Base-by-base conservation (phyloP, 2,888 invertebrate species). In the Phalera bucephala region DNA sequence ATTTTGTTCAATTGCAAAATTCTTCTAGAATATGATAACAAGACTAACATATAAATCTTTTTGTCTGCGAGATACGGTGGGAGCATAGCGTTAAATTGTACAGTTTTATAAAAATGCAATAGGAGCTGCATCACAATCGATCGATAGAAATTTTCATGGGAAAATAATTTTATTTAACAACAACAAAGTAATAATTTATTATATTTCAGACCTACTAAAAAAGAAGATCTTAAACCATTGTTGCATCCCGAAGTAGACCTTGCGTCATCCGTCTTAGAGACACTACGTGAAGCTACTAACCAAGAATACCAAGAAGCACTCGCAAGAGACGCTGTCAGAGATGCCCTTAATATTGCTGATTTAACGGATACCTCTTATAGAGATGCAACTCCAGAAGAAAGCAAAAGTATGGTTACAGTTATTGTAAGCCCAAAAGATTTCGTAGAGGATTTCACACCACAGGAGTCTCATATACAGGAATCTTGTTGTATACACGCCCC, bases 171-270 rank as follows among this genome's bases (percentile, higher is more conserved):
- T 7, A 8, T 21, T 7, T 21, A 8, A 7, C 2, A 21, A 8
- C 2, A 21, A 21, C 8, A 2, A 8, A 21, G 3, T 7, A 6
- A 21, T 17, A 17, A 33, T 29, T 30, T 23, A 22, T 22, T 35
- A 10, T 19, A 19, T 68, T 66, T 36, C 59, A 87, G 83, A 29
- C 42, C 61, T 2, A 15, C 40, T 2, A 64, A 65, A 2, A 78
- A 77, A 46, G 72, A 72, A 37, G 76, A 81, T 1, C 30, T 57
- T 0, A 84, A 84, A 36, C 85, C 82, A 0, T 61, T 89, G 4
- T 58, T 89, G 9, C 76, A 80, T 33, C 89, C 88, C 8, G 88
- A 89, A 69, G 85, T 88, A 6, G 80, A 68, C 11, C 70, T 89
- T 0, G 87, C 86, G 1, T 80, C 84, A 2, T 87, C 87, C 2